Evolutionary conservation across 2,797 vertebrate species (phyloP).

Genomic region (Macropus fuliginosus): DNA sequence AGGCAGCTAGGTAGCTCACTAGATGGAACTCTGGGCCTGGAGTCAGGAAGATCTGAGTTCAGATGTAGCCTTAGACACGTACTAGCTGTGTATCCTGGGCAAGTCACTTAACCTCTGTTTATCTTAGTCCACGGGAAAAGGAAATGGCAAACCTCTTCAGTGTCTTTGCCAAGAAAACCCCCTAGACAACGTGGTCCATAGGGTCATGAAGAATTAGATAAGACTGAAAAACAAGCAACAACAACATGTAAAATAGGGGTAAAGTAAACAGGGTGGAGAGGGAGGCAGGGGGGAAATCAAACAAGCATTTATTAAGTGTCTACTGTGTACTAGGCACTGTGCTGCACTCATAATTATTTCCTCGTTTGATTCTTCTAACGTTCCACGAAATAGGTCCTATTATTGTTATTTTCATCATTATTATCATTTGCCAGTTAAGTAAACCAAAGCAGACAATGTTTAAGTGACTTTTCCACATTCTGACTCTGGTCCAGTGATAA

Average conservation of each 20-base stretch:
- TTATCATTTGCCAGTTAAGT: neutral
- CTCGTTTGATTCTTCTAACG: neutral
- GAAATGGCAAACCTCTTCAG: neutral
- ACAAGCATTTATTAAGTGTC: neutral
- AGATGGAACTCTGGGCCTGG: neutral
- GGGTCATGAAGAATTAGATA: neutral
- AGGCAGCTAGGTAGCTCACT: neutral
- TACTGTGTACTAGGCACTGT: neutral
- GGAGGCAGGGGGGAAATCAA: neutral
- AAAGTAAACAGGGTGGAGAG: neutral
- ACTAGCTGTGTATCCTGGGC: neutral
- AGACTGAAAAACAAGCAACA: neutral
- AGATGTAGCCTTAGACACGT: neutral
- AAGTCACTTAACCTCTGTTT: neutral
- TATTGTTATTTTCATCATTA: neutral
- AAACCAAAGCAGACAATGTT: neutral
- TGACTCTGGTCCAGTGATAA: neutral
- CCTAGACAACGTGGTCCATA: neutral
- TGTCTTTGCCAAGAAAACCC: neutral
- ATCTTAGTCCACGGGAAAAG: neutral
- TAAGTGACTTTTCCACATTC: neutral
- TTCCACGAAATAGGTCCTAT: neutral
- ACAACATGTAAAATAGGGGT: neutral
- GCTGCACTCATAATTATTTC: neutral
- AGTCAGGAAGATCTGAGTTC: neutral